Conservation (phyloP, 2,113 vertebrate genomes). For the Trochalopteron elliotii region DNA sequence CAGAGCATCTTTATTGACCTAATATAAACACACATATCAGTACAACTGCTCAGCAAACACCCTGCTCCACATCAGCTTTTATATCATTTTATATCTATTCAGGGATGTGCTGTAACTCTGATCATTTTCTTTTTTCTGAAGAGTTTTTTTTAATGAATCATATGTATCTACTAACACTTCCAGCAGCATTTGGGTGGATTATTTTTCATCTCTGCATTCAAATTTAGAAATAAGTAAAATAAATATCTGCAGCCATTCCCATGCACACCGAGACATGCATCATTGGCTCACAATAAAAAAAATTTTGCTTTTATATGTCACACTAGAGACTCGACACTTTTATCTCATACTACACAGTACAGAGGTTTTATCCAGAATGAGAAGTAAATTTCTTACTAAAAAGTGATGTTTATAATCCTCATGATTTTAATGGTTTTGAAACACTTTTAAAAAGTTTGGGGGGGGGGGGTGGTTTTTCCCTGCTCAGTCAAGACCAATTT, state of each 20-base stretch:
- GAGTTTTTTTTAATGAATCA: neutral
- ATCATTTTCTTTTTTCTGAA: neutral
- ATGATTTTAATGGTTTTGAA: neutral
- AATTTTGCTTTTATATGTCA: neutral
- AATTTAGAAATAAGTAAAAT: conserved; percentile 25
- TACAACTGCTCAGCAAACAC: conserved; percentile 56
- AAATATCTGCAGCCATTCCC: neutral
- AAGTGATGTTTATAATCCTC: neutral
- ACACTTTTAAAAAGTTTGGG: neutral
- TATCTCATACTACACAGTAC: neutral
- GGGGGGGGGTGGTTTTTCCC: neutral
- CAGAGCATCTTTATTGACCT: conserved; percentile 86
- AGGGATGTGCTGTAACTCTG: neutral
- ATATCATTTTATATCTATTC: conserved; percentile 2
- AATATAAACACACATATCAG: conserved; percentile 45
- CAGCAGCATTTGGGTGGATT: neutral
- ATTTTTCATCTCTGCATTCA: conserved; percentile 15
- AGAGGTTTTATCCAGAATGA: neutral
- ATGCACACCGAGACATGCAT: neutral
- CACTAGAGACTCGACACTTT: neutral
- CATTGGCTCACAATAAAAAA: neutral
- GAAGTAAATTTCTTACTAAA: neutral
- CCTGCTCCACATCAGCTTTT: neutral
- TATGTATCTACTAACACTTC: neutral
- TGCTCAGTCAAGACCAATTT: neutral